Conservation (phyloP, 2,888 invertebrate genomes). For the Lordiphosa andalusiaca region DNA sequence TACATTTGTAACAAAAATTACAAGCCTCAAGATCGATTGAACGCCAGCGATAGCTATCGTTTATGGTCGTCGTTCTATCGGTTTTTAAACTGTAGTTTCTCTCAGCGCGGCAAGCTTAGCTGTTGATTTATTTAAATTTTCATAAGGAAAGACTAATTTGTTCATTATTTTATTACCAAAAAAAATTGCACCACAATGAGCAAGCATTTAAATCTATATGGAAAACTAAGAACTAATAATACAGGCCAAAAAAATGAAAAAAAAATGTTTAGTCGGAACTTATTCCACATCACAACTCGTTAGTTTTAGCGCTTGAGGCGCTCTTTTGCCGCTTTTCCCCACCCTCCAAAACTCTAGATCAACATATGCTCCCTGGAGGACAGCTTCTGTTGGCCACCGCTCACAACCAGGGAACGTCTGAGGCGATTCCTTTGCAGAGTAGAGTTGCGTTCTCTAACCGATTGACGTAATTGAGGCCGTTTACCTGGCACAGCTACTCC, state of each 20-base stretch:
- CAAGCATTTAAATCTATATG: neutral
- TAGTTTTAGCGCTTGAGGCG: conserved; percentile 25
- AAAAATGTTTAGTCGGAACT: conserved; percentile 41
- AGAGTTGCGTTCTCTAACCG: conserved; percentile 69
- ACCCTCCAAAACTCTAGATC: conserved; percentile 34
- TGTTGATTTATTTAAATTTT: too few species aligned
- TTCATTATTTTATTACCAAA: conserved; percentile 12
- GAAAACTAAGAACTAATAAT: conserved; percentile 33
- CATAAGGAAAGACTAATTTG: too few species aligned
- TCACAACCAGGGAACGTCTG: conserved; percentile 62
- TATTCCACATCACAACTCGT: conserved; percentile 67
- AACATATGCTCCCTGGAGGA: conserved; percentile 59
- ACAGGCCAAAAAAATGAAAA: conserved; percentile 21
- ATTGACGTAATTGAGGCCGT: conserved; percentile 71
- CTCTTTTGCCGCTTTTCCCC: neutral
- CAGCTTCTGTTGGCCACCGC: conserved; percentile 28
- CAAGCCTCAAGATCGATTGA: too few species aligned
- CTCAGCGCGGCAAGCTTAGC: too few species aligned
- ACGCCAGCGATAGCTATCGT: too few species aligned
- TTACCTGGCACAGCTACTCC: conserved; percentile 25
- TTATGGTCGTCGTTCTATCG: too few species aligned
- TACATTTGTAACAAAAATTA: too few species aligned
- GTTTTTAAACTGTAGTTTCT: too few species aligned
- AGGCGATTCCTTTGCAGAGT: conserved; percentile 69
- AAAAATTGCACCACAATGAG: conserved; percentile 48